Conservation (phyloP, 2,888 invertebrate genomes). For the Orchestes rusci region DNA sequence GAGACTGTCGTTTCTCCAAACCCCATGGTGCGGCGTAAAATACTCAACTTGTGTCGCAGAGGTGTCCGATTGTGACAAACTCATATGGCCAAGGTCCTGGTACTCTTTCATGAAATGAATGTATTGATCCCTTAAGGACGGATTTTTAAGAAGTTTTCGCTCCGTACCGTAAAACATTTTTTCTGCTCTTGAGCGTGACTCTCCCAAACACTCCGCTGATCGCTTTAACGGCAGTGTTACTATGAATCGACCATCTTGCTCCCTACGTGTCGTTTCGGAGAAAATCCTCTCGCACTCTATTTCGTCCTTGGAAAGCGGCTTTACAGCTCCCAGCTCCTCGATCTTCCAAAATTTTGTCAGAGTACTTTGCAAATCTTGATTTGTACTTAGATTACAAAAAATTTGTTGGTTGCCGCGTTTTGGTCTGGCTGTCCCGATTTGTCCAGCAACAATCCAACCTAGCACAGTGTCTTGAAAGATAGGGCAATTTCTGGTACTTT, state of each 20-base stretch:
- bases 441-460: constrained; percentile 1
- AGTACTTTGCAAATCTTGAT: too few relatives aligned
- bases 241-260: too few relatives aligned
- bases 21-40: constrained; percentile 7
- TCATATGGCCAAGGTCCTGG: not conserved
- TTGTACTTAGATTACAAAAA: too few relatives aligned
- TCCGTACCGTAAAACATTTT: not conserved
- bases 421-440: too few relatives aligned
- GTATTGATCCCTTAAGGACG: not conserved
- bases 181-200: too few relatives aligned
- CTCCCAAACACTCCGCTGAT: too few relatives aligned
- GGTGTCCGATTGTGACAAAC: not conserved
- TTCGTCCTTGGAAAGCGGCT: not conserved
- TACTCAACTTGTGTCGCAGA: not conserved
- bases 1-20: not conserved
- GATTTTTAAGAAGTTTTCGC: not conserved
- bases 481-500: not conserved
- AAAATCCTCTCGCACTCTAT: not conserved
- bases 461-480: not conserved
- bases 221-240: too few relatives aligned
- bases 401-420: too few relatives aligned
- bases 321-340: not conserved
- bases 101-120: not conserved
- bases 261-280: too few relatives aligned
- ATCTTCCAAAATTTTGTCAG: not conserved